A percentile compares a stretch with the other conserved stretches of the same genome.
These are phyloP conservation scores for Andrena cerasifolii DNA, from an alignment of 1,140 invertebrate species.

Conservation along the genomic window DNA sequence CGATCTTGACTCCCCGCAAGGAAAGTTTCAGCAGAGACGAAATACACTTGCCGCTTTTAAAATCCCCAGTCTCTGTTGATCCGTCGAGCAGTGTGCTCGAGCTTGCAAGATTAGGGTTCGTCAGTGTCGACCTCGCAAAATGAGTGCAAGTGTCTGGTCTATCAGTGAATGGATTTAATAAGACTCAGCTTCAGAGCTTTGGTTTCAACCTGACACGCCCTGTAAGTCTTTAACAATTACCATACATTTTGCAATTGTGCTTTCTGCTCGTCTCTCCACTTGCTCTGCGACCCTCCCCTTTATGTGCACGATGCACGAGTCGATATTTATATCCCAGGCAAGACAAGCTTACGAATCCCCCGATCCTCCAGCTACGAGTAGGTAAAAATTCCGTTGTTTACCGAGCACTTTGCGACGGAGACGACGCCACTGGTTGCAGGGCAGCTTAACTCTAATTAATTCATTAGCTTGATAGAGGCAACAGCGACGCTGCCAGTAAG, in stretches of 20 bases:
- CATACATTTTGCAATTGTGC: not conserved
- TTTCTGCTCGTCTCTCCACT: slow-evolving; percentile 18
- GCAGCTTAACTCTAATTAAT: slow-evolving; percentile 27
- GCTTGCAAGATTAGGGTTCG: too few relatives aligned
- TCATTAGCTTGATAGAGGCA: slow-evolving; percentile 33
- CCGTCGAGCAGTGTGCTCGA: too few relatives aligned
- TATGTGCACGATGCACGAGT: not conserved
- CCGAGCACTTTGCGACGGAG: slow-evolving; percentile 22
- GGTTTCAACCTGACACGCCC: not conserved
- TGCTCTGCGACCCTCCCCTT: not conserved
- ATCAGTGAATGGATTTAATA: too few relatives aligned
- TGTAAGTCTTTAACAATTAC: not conserved
- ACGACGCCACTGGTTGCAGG: slow-evolving; percentile 10
- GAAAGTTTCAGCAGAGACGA: too few relatives aligned
- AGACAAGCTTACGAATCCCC: slow-evolving; percentile 7
- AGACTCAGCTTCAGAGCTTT: not conserved
- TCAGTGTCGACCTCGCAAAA: too few relatives aligned
- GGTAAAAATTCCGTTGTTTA: slow-evolving; percentile 28
- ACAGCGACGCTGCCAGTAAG: not conserved
- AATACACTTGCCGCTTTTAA: too few relatives aligned
- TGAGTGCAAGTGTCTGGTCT: too few relatives aligned
- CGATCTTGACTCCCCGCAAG: too few relatives aligned
- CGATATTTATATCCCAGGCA: not conserved
- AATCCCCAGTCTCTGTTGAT: too few relatives aligned
- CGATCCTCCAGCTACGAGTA: not conserved